phyloP scores from a whole-genome alignment of 2,113 vertebrate genomes.

The Elephas maximus region DNA sequence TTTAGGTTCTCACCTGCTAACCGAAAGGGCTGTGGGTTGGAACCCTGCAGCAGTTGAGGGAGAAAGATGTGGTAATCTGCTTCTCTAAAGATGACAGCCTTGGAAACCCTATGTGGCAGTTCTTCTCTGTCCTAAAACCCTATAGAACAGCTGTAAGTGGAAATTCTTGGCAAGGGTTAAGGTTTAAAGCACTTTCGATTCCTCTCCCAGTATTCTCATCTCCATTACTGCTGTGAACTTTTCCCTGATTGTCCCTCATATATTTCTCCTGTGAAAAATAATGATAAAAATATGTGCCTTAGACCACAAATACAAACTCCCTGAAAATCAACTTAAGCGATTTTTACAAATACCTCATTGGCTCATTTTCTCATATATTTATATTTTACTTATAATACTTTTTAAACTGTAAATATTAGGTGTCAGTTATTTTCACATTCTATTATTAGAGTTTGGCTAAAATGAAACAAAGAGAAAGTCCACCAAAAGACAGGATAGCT shows the following conservation, averaged over 20 bases:
- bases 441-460: background rate
- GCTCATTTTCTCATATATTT: background rate
- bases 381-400: background rate
- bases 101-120: too few species aligned
- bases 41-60: too few species aligned
- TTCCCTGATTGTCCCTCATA: background rate
- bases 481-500: background rate
- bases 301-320: slow-evolving; percentile 20
- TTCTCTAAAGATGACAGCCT: too few species aligned
- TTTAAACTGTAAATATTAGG: background rate
- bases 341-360: background rate
- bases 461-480: slow-evolving; percentile 1
- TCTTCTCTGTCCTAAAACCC: too few species aligned
- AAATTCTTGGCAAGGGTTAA: too few species aligned
- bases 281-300: background rate
- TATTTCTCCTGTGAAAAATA: background rate
- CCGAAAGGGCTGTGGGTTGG: too few species aligned
- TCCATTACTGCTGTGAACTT: background rate
- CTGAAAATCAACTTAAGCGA: background rate
- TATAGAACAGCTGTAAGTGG: too few species aligned
- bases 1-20: too few species aligned
- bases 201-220: background rate
- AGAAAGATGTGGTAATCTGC: too few species aligned
- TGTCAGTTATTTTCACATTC: background rate
- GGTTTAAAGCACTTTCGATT: background rate